Base-by-base conservation (phyloP, 2,888 invertebrate species). In the Diarsia rubi region DNA sequence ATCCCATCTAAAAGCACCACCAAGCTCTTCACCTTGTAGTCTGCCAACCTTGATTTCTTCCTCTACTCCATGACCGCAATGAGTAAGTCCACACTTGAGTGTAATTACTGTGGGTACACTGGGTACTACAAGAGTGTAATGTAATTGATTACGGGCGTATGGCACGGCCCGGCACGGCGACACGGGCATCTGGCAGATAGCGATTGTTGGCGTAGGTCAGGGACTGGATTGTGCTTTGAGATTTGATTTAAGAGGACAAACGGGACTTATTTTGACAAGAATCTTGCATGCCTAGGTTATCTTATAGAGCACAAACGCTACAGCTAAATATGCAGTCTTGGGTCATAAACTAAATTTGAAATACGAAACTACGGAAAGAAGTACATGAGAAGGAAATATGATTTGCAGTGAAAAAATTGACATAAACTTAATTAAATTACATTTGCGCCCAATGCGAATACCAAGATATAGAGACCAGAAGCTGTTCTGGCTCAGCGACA, bases 151-250 rank as follows among this genome's bases (percentile, higher is more conserved):
- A 52, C 52, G 42, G 63, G 79, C 86, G 85, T 85, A 73, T 85
- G 88, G 87, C 83, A 88, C 88, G 62, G 78, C 47, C 85, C 87
- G 88, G 85, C 78, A 88, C 89, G 79, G 77, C 74, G 59, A 62
- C 82, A 52, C 67, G 64, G 68, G 59, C 77, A 74, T 82, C 80
- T 86, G 88, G 63, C 65, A 74, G 84, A 86, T 86, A 86, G 76
- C 78, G 16, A 69, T 69, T 78, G 79, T 86, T 86, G 87, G 69
- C 80, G 79, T 76, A 86, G 86, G 87, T 88, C 81, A 88, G 81
- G 73, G 72, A 62, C 24, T 59, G 49, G 37, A 78, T 83, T 57
- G 47, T 68, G 52, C 52, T 57, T 11, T n/a, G 47, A 37, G 1
- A 54, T 44, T 67, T 42, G 31, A 59, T 19, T 76, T 59, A n/a